These are phyloP conservation scores for Pavo muticus DNA, from an alignment of 2,113 vertebrate genomes.

Conservation along the genomic window DNA sequence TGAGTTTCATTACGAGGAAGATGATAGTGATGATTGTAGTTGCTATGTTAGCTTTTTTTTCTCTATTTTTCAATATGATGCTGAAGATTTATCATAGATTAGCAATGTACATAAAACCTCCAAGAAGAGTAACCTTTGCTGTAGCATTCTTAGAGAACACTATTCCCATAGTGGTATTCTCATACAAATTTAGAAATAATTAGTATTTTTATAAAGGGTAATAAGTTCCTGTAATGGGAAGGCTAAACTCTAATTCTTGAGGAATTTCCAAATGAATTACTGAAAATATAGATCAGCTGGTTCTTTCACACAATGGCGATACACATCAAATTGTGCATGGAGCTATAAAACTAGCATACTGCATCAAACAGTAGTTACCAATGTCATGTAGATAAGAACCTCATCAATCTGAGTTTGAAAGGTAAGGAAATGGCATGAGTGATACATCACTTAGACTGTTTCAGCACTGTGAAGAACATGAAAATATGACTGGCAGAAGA, in stretches of 20 bases:
- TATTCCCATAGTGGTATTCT: background rate
- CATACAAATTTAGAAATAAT: constrained; percentile 49
- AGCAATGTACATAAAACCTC: background rate
- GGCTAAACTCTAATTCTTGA: background rate
- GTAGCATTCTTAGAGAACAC: constrained; percentile 17
- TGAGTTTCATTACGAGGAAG: background rate
- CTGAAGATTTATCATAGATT: background rate
- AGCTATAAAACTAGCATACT: constrained; percentile 21
- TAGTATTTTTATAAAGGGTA: constrained; percentile 46
- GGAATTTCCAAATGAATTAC: constrained; percentile 12
- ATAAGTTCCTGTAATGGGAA: constrained; percentile 13
- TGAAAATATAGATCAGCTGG: constrained; percentile 36
- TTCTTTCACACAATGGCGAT: background rate
- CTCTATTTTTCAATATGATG: background rate
- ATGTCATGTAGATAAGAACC: background rate
- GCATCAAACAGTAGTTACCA: background rate
- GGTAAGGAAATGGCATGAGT: background rate
- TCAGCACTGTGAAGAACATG: background rate
- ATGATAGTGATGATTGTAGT: background rate
- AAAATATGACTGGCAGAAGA: background rate
- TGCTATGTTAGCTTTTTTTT: background rate
- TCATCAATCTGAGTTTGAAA: constrained; percentile 13
- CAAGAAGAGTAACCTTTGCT: constrained; percentile 41
- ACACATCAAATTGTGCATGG: background rate
- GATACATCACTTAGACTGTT: background rate